These are phyloP conservation scores for Aphelenchoides avenae DNA, from an alignment of 1,140 invertebrate species.

Conservation along the genomic window DNA sequence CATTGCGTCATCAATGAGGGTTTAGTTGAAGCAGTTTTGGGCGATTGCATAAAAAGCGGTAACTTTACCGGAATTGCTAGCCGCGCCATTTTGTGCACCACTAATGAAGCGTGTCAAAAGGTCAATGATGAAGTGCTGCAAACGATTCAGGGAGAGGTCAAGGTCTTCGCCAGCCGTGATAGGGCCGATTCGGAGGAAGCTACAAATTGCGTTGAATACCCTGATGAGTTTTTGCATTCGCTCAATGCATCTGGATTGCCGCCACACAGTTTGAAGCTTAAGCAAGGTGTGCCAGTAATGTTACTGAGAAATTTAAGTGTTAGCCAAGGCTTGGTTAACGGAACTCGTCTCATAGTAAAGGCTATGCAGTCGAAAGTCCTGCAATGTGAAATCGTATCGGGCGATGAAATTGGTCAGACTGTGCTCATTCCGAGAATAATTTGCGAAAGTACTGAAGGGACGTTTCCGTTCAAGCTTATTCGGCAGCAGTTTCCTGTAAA, in stretches of 20 bases:
- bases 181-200: background rate
- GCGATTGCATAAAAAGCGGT: background rate
- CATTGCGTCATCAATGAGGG: background rate
- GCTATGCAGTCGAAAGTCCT: background rate
- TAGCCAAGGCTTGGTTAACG: conserved; percentile 36
- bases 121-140: conserved; percentile 1
- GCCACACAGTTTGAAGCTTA: conserved; percentile 58
- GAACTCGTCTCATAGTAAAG: conserved; percentile 4
- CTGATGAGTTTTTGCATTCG: conserved; percentile 59
- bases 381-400: background rate
- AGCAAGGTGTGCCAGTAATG: conserved; percentile 58
- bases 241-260: conserved; percentile 55
- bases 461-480: too few species aligned
- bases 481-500: too few species aligned
- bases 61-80: background rate
- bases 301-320: conserved; percentile 59
- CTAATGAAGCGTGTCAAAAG: too few species aligned
- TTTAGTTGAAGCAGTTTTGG: conserved; percentile 9
- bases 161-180: background rate
- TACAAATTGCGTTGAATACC: too few species aligned
- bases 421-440: too few species aligned
- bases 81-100: conserved; percentile 4
- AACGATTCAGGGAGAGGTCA: background rate
- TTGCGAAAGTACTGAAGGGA: too few species aligned
- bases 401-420: too few species aligned